Base-by-base conservation (phyloP, 2,797 vertebrate species). In the Kryptolebias ocellatus region DNA sequence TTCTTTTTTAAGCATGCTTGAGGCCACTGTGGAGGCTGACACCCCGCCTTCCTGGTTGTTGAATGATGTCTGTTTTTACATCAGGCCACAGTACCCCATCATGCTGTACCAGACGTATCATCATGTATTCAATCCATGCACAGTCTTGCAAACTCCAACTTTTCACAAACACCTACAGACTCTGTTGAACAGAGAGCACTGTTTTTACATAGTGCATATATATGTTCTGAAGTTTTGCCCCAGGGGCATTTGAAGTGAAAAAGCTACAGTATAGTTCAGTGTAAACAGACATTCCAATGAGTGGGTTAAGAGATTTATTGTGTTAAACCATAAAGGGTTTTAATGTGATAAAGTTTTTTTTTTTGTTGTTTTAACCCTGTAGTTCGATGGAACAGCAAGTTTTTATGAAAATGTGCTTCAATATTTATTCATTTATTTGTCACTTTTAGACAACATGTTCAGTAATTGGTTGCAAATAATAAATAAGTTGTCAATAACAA, bases 31-130 rank as follows among this genome's bases (percentile, higher is more conserved):
- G 29, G 60, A 62, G 56, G 58, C 42, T 66, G 59, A 72, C 78
- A 60, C 64, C 51, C 28, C 44, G 34, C 49, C 67, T 67, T 70
- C 55, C 54, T 51, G 63, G 46, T 24, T 68, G 18, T 12, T 18
- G 56, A 70, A 56, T 64, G 67, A 31, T 71, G 59, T 53, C 17
- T 50, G 42, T 59, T 53, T 70, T 55, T 64, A 75, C 70, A 46
- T 29, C 15, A 60, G 51, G 31, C 60, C 37, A 55, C 16, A 17
- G 17, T 56, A 49, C 47, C 44, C 55, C 55, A 34, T 56, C 42
- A 10, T 8, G 24, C 47, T 58, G 4, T 14, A 10, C 28, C 17
- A 5, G 10, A 34, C 20, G 29, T 8, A 45, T 52, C 39, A 28
- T 9, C 27, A 12, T n/a, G 20, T 5, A 45, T 18, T n/a, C 10